Percentiles rank a stretch among this genome's conserved stretches.
Evolutionary conservation across 1,140 invertebrate species (phyloP).

Genomic region (Polyergus mexicanus): DNA sequence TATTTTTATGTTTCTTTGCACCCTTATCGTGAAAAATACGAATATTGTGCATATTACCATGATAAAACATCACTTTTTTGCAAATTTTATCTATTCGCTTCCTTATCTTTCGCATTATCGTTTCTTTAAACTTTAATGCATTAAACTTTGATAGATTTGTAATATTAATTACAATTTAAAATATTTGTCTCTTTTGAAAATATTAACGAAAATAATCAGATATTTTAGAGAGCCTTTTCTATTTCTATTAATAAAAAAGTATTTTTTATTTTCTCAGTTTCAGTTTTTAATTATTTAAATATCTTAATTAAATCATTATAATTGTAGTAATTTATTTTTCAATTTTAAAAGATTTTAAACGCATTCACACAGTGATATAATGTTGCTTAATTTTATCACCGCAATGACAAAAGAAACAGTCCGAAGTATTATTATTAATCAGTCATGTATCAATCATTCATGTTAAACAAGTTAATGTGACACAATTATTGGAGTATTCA

Average conservation of each 20-base stretch:
- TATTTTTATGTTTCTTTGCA: background rate
- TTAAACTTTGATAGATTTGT: background rate
- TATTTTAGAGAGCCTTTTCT: background rate
- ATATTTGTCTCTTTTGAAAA: background rate
- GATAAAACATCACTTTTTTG: background rate
- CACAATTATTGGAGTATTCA: background rate
- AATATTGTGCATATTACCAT: background rate
- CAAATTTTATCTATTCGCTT: background rate
- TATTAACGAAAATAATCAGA: background rate
- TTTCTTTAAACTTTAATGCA: background rate
- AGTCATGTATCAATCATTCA: background rate
- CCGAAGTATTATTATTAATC: background rate
- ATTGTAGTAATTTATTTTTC: background rate
- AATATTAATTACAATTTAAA: background rate
- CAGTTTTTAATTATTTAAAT: too few species aligned
- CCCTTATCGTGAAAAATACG: background rate
- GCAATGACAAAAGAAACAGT: background rate
- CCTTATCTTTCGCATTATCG: background rate
- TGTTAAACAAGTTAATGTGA: slow-evolving; percentile 24
- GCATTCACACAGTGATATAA: background rate
- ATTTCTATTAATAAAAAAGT: background rate
- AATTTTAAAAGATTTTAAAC: background rate
- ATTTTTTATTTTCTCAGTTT: background rate
- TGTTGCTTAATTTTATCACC: background rate
- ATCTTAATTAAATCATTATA: too few species aligned